These are phyloP conservation scores for Neocloeon triangulifer DNA, from an alignment of 1,140 invertebrate genomes.

Conservation along the genomic window DNA sequence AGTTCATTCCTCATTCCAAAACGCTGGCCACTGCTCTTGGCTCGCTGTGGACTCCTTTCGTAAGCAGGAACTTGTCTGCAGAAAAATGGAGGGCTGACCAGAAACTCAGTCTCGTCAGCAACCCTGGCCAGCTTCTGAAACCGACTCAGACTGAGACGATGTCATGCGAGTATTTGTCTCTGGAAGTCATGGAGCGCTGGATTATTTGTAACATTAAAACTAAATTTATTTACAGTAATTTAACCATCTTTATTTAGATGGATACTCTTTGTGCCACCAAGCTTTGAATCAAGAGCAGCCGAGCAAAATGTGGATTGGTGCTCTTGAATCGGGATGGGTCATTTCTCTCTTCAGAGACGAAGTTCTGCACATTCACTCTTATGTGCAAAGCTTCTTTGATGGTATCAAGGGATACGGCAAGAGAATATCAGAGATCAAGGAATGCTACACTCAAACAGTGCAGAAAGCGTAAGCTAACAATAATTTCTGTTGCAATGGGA, in stretches of 20 bases:
- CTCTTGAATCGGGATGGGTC: conserved; percentile 84
- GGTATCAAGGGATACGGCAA: conserved; percentile 87
- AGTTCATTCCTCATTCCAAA: conserved; percentile 88
- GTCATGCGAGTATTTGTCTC: conserved; percentile 89
- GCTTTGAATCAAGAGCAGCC: conserved; percentile 54
- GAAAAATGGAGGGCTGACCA: conserved; percentile 85
- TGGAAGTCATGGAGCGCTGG: conserved; percentile 91
- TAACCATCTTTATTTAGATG: conserved; percentile 31
- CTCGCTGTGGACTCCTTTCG: conserved; percentile 73
- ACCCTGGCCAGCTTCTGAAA: conserved; percentile 75
- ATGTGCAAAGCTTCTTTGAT: conserved; percentile 85
- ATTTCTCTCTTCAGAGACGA: conserved; percentile 91
- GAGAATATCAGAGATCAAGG: conserved; percentile 80
- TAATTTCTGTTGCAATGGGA: conserved; percentile 5
- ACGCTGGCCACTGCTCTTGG: conserved; percentile 61
- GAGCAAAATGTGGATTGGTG: conserved; percentile 73
- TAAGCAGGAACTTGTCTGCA: conserved; percentile 71
- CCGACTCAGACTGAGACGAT: conserved; percentile 88
- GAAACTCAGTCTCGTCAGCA: conserved; percentile 81
- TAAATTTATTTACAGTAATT: not conserved
- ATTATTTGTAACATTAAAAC: conserved; percentile 72
- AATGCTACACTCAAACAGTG: conserved; percentile 72
- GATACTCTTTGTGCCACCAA: conserved; percentile 75
- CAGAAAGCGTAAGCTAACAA: conserved; percentile 44
- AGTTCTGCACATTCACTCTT: conserved; percentile 86